These are phyloP conservation scores for Platysternon megacephalum DNA, from an alignment of 2,113 vertebrate species.

Conservation along the genomic window DNA sequence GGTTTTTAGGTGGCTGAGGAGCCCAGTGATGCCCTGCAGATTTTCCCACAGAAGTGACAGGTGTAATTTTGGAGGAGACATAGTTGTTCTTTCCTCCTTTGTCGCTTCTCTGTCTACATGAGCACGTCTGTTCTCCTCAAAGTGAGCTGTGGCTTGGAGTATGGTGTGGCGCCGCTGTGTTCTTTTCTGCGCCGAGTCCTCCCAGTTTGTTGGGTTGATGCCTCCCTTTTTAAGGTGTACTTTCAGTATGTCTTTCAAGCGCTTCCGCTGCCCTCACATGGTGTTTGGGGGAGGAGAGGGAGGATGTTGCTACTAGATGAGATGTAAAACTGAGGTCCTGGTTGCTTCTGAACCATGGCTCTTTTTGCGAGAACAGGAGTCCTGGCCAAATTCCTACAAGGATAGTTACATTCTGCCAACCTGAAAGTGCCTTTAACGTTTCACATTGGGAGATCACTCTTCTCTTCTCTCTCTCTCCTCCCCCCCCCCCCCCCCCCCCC, in stretches of 20 bases:
- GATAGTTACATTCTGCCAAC: neutral
- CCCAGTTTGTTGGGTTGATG: neutral
- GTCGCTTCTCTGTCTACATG: neutral
- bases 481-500: accelerated
- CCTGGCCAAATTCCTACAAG: neutral
- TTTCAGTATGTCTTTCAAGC: neutral
- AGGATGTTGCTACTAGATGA: neutral
- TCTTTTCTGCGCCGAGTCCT: neutral
- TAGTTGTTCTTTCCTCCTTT: neutral
- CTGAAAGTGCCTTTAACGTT: too few relatives aligned
- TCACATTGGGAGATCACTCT: neutral
- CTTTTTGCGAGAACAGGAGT: neutral
- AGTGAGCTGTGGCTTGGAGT: neutral
- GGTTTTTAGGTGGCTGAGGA: too few relatives aligned
- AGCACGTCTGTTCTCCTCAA: neutral
- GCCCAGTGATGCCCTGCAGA: too few relatives aligned
- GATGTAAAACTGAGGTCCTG: neutral
- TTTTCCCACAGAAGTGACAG: too few relatives aligned
- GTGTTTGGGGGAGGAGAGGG: neutral
- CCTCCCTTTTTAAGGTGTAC: neutral
- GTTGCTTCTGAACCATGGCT: neutral
- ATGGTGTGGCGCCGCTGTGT: neutral
- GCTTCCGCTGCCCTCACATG: neutral
- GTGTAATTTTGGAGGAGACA: too few relatives aligned
- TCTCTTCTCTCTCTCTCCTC: too few relatives aligned